phyloP scores from a whole-genome alignment of 2,113 vertebrate genomes.

The Gallinago paraguaiae region DNA sequence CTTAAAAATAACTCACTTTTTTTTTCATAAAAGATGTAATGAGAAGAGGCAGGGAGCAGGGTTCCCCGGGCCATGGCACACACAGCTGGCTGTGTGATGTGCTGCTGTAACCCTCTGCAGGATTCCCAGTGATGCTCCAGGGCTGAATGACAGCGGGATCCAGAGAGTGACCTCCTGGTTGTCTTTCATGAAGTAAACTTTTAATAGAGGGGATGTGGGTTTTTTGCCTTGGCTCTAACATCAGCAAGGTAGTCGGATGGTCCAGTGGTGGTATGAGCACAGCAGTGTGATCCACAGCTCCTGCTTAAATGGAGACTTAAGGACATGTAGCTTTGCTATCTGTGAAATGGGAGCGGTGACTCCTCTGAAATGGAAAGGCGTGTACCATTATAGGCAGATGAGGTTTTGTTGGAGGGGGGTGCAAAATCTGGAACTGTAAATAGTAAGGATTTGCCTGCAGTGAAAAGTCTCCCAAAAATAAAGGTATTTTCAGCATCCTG shows the following conservation, averaged over 20 bases:
- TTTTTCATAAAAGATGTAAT: neutral
- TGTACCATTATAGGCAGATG: fast-evolving
- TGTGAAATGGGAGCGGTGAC: neutral
- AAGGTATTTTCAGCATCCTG: neutral
- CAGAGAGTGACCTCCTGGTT: neutral
- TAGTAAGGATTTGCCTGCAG: neutral
- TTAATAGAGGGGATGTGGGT: fast-evolving
- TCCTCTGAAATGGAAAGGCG: neutral
- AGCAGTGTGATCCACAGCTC: neutral
- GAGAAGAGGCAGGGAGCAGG: neutral
- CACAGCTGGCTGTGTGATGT: neutral
- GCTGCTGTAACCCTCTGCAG: neutral
- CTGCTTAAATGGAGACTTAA: neutral
- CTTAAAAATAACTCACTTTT: slow-evolving; percentile 1
- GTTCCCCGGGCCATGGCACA: neutral
- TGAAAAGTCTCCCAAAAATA: neutral
- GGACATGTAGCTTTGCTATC: fast-evolving
- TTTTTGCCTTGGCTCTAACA: neutral
- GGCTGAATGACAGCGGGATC: neutral
- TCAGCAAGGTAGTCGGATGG: neutral
- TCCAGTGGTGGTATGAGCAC: fast-evolving
- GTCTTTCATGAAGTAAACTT: neutral
- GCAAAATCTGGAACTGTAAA: neutral
- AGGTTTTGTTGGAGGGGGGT: neutral
- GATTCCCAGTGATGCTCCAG: neutral